phyloP scores from a whole-genome alignment of 2,113 vertebrate genomes.

The Noturus placidus region DNA sequence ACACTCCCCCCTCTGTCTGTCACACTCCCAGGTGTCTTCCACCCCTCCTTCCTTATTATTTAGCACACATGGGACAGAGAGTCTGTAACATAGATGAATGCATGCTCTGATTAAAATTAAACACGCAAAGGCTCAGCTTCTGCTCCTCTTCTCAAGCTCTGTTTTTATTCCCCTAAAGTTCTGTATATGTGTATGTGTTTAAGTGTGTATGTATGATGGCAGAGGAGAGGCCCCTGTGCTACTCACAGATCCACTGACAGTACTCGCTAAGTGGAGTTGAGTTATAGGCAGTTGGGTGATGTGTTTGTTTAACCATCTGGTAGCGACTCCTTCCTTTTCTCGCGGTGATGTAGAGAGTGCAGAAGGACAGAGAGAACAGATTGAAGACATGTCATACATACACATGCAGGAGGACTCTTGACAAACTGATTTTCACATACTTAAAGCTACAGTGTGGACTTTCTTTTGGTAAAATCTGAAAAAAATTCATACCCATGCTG shows the following conservation, averaged over 20 bases:
- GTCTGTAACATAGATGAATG: conserved; percentile 66
- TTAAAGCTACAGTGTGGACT: neutral
- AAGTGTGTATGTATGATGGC: conserved; percentile 21
- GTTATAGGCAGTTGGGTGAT: conserved; percentile 79
- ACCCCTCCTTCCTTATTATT: conserved; percentile 58
- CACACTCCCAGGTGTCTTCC: conserved; percentile 56
- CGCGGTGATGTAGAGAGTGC: conserved; percentile 73
- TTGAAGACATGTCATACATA: conserved; percentile 45
- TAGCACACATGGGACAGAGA: conserved; percentile 58
- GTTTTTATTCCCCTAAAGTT: conserved; percentile 48
- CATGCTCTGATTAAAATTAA: conserved; percentile 74
- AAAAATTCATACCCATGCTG: no score
- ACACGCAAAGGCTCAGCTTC: conserved; percentile 59
- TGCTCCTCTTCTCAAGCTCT: conserved; percentile 21
- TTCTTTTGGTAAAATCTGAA: neutral
- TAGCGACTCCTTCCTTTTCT: conserved; percentile 73
- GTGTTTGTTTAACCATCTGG: conserved; percentile 83
- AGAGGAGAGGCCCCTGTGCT: conserved; percentile 55
- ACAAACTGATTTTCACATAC: conserved; percentile 42
- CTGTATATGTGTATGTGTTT: conserved; percentile 25
- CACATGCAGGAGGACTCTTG: conserved; percentile 11
- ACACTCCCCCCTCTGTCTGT: conserved; percentile 51
- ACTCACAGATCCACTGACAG: conserved; percentile 74
- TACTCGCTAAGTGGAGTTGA: conserved; percentile 80
- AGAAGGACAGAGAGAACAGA: conserved; percentile 71